These are phyloP conservation scores for Pollicipes pollicipes DNA, from an alignment of 1,140 invertebrate genomes.

Conservation along the genomic window DNA sequence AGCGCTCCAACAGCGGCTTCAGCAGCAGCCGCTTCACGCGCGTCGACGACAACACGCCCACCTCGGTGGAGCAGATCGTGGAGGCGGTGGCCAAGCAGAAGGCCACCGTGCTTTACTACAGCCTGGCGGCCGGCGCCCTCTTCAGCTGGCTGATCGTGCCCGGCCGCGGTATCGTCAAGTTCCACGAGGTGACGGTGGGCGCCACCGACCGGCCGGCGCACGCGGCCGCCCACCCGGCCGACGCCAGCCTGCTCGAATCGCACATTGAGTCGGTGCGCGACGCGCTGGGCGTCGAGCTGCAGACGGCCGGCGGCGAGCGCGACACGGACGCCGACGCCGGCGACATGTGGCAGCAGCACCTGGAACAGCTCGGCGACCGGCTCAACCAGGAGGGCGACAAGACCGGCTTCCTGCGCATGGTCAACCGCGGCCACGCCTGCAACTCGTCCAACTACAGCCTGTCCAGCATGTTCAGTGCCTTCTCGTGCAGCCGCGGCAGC, in stretches of 20 bases:
- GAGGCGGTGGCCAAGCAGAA: constrained; percentile 72
- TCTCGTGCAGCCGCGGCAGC: constrained; percentile 39
- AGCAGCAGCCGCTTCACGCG: constrained; percentile 17
- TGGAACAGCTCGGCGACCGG: constrained; percentile 39
- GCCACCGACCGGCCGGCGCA: constrained; percentile 35
- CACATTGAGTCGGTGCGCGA: constrained; percentile 47
- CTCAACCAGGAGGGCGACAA: constrained; percentile 41
- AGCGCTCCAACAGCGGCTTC: constrained; percentile 22
- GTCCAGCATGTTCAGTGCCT: constrained; percentile 52
- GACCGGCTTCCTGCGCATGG: constrained; percentile 48
- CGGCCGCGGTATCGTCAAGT: constrained; percentile 48
- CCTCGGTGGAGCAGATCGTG: constrained; percentile 43
- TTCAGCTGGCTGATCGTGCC: constrained; percentile 74
- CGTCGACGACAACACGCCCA: constrained; percentile 22
- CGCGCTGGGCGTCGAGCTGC: constrained; percentile 43
- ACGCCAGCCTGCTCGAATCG: constrained; percentile 38
- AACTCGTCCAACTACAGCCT: constrained; percentile 88
- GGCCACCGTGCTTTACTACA: constrained; percentile 75
- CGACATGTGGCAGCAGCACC: constrained; percentile 33
- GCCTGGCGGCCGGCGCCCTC: constrained; percentile 65
- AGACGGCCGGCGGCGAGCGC: constrained; percentile 17
- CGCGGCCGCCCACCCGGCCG: constrained; percentile 19
- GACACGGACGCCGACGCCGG: constrained; percentile 24
- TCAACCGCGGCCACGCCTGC: constrained; percentile 56
- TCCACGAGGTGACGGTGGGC: constrained; percentile 46